Base-by-base conservation (phyloP, 1,140 invertebrate species). In the Maconellicoccus hirsutus region DNA sequence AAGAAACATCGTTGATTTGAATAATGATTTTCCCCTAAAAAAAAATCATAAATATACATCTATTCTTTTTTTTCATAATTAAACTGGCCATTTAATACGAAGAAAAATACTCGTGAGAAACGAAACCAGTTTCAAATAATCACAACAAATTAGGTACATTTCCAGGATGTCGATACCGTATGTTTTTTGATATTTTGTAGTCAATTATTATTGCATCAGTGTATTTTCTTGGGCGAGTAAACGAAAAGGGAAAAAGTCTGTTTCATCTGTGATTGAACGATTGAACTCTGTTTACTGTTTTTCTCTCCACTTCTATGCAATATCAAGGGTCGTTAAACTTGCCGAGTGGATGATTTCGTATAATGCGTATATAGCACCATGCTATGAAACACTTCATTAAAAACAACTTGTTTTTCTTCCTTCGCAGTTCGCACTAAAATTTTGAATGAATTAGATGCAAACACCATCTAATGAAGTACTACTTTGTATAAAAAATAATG, bases 101-200 rank as follows among this genome's bases (percentile, higher is more conserved):
- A 52, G 3, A 19, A 19, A 52, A 52, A 52, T 52, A 52, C 42
- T 52, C 42, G 42, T 52, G 42, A 52, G 42, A 52, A 52, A 52
- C 42, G 42, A 52, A 52, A 52, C 42, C 42, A 52, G 42, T 52
- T 52, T 52, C 4, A 19, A 52, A 52, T 52, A 52, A 52, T 52
- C 42, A 52, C 42, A 52, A 52, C 42, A 52, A 52, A 52, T 52
- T 52, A 52, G 42, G 2, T 52, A 52, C 42, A 52, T 52, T 52
- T 52, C 42, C 42, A 52, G 42, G 42, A 52, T 52, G 42, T 52
- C 42, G 42, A 19, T 52, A 52, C 16, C 3, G 10, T 52, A 52
- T 52, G 10, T 52, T 52, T 8, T 52, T 52, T 52, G 3, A 16
- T 52, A 52, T 52, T 52, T 52, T 52, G 42, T 52, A 8, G 42